A percentile compares a stretch with the other conserved stretches of the same genome.
Evolutionary conservation across 2,797 vertebrate genomes (phyloP).

Genomic region (Sarcophilus harrisii): DNA sequence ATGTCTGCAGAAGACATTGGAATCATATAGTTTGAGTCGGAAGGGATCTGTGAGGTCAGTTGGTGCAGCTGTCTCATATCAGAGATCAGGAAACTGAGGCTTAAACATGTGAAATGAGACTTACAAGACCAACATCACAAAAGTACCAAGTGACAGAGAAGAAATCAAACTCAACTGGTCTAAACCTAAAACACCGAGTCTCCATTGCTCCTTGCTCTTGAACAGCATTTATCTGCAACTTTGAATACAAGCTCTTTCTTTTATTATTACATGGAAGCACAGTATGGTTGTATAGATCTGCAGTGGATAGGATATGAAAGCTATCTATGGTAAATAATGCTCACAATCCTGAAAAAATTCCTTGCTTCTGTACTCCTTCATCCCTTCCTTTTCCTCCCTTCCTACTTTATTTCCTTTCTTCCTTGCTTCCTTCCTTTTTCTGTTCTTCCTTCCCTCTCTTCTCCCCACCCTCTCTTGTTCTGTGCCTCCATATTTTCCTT

Average conservation of each 20-base stretch:
- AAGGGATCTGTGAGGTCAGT: neutral
- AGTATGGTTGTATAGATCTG: neutral
- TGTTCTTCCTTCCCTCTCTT: no score
- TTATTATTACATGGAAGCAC: neutral
- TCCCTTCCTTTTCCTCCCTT: neutral
- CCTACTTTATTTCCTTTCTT: no score
- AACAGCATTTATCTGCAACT: neutral
- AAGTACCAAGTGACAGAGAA: neutral
- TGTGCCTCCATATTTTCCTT: no score
- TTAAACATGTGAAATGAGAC: neutral
- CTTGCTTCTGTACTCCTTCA: neutral
- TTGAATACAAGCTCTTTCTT: neutral
- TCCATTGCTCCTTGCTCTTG: neutral
- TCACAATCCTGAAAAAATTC: neutral
- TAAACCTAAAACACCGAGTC: neutral
- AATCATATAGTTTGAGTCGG: neutral
- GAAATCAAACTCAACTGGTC: neutral
- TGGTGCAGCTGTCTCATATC: neutral
- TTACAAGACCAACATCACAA: neutral
- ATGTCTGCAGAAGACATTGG: neutral
- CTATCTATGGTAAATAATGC: neutral
- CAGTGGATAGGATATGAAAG: neutral
- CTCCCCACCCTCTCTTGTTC: no score
- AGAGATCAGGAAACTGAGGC: neutral
- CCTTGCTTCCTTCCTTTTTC: no score